Conservation (phyloP, 2,113 vertebrate genomes). For the Callopanchax toddi region DNA sequence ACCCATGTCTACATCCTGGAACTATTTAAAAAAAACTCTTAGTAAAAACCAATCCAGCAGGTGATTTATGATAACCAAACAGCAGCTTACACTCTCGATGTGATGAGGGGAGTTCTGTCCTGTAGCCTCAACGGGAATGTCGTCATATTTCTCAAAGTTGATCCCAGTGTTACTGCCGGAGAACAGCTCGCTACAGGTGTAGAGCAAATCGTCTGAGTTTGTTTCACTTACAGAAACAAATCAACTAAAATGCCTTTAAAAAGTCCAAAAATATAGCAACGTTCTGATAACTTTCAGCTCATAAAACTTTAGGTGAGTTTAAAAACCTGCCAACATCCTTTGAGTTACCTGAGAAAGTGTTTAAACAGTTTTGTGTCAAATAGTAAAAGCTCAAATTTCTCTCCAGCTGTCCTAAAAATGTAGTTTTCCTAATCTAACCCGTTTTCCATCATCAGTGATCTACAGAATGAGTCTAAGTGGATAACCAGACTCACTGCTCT, state of each 20-base stretch:
- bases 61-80: not conserved
- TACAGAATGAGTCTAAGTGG: not conserved
- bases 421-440: not conserved
- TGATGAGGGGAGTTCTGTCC: conserved; percentile 93
- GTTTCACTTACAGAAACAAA: too few species aligned
- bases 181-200: conserved; percentile 87
- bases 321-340: too few species aligned
- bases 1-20: conserved; percentile 96
- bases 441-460: too few species aligned
- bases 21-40: conserved; percentile 73
- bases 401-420: too few species aligned
- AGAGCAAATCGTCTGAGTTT: too few species aligned
- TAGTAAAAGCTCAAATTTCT: too few species aligned
- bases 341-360: too few species aligned
- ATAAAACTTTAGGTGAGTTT: too few species aligned
- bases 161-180: conserved; percentile 96
- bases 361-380: too few species aligned
- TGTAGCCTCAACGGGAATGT: conserved; percentile 98
- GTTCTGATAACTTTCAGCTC: too few species aligned
- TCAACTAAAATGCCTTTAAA: too few species aligned
- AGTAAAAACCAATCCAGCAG: not conserved
- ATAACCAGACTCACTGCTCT: conserved; percentile 85
- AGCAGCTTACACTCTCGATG: conserved; percentile 91
- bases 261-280: too few species aligned
- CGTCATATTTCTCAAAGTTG: conserved; percentile 99